These are phyloP conservation scores for Ormyrus rosae DNA, from an alignment of 2,888 invertebrate species.

Conservation along the genomic window DNA sequence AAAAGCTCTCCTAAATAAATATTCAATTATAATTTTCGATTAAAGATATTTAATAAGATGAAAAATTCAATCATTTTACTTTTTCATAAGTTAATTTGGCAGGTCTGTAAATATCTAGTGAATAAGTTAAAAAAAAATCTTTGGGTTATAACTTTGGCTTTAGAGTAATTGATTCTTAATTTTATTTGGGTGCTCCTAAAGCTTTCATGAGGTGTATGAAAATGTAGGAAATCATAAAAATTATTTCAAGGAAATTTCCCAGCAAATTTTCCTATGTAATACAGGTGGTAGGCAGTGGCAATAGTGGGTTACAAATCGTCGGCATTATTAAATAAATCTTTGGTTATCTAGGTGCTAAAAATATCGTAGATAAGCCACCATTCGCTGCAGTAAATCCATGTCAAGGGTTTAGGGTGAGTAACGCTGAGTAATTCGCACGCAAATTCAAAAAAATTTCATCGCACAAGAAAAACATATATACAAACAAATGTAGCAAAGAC, in stretches of 20 bases:
- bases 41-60: too few species aligned
- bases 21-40: too few species aligned
- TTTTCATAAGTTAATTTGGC: too few species aligned
- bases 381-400: slow-evolving; percentile 51
- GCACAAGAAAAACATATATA: neutral
- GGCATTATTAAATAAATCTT: too few species aligned
- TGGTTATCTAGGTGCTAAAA: too few species aligned
- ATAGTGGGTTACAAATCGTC: too few species aligned
- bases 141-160: neutral
- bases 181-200: neutral
- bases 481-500: neutral
- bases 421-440: slow-evolving; percentile 27
- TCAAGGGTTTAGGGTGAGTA: slow-evolving; percentile 28
- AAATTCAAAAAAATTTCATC: neutral
- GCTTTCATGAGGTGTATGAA: neutral
- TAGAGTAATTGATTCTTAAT: neutral
- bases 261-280: too few species aligned
- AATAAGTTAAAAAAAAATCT: neutral
- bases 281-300: too few species aligned
- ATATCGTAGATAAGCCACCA: slow-evolving; percentile 31
- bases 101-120: too few species aligned
- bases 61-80: too few species aligned
- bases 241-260: neutral
- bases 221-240: neutral
- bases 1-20: too few species aligned